Evolutionary conservation across 2,888 invertebrate genomes (phyloP), one percentile per base, ranked within the genome.

Genomic region (Philhelius pedissequus): DNA sequence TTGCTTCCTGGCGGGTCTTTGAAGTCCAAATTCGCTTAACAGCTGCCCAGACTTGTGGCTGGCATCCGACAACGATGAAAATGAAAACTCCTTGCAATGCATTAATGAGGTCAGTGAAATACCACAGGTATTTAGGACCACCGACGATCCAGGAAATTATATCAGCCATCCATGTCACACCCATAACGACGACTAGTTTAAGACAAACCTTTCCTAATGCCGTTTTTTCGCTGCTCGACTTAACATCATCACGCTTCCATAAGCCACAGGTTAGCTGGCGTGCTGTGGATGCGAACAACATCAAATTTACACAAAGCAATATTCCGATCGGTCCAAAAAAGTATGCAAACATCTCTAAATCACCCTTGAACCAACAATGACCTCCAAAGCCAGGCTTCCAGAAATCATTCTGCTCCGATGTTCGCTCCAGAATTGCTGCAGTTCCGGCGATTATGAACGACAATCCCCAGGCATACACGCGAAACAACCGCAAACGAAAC

Each of bases 231-330:
- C 94, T 94, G 32, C 96, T 96, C 58, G 96, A 96, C 93, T 97
- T 97, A 88, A 96, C 96, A 88, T 96, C 95, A 91, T 97, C 97
- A 84, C 96, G 94, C 89, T 96, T 96, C 97, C 97, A 97, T 58
- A 97, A 93, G 58, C 97, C 97, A 90, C 97, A 97, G 22, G 97
- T 97, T 87, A 97, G 92, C 92, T 97, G 96, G 79, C 96, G 94
- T 64, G 97, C 96, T 38, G 97, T 97, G 84, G 95, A 95, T 32
- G 94, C 93, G 92, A 97, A 97, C 80, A 97, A 94, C 76, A 95
- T 92, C 81, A 97, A 93, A 91, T 97, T 97, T 86, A 96, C 93
- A 87, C 95, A 93, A 87, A 97, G 92, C 86, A 97, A 93, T 84
- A 95, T 93, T 75, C 96, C 97, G 86, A 97, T 94, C 8, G 97